phyloP scores from a whole-genome alignment of 2,797 vertebrate species.

The Microctenopoma steveboyesi region DNA sequence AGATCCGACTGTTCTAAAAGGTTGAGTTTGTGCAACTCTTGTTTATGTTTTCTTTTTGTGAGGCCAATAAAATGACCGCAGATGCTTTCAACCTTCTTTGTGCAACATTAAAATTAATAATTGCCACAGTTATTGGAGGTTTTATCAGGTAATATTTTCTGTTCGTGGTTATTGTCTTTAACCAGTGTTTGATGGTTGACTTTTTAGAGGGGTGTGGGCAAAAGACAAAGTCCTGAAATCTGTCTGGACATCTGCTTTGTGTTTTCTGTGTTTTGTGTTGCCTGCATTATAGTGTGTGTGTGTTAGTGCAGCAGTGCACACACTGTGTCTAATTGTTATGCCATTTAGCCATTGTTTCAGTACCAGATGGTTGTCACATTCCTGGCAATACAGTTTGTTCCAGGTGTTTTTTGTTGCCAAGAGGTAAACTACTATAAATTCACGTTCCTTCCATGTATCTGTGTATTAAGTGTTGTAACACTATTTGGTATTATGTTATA shows the following conservation, averaged over 20 bases:
- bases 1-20: background rate
- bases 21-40: background rate
- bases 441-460: background rate
- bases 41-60: background rate
- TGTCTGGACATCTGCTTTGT: background rate
- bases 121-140: constrained; percentile 58
- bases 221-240: background rate
- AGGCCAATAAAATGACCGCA: constrained; percentile 7
- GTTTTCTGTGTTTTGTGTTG: background rate
- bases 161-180: background rate
- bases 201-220: background rate
- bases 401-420: background rate
- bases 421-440: constrained; percentile 1
- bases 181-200: background rate
- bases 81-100: constrained; percentile 18
- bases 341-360: constrained; percentile 1
- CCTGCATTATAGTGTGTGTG: background rate
- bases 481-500: constrained; percentile 8
- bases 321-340: constrained; percentile 16
- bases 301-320: background rate
- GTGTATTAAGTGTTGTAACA: constrained; percentile 5
- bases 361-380: constrained; percentile 7
- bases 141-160: constrained; percentile 8
- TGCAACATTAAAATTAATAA: constrained; percentile 55
- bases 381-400: constrained; percentile 1